phyloP scores from a whole-genome alignment of 2,113 vertebrate genomes.

The Colistium nudipinnis region DNA sequence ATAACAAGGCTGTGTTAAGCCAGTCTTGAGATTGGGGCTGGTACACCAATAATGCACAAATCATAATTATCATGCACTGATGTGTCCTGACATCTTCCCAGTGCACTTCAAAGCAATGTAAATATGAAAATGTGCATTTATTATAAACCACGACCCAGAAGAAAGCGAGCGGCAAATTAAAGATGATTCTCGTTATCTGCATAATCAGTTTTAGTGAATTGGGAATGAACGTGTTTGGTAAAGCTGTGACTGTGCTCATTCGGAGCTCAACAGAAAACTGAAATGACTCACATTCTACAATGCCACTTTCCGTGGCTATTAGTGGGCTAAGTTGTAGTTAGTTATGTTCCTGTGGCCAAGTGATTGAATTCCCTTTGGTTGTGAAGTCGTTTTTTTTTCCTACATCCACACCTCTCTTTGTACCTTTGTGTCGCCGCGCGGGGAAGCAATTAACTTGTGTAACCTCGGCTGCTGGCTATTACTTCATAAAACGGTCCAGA shows the following conservation, averaged over 20 bases:
- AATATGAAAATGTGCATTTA: neutral
- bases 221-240: neutral
- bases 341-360: slow-evolving; percentile 6
- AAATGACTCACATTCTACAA: neutral
- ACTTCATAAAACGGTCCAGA: slow-evolving; percentile 22
- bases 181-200: neutral
- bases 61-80: neutral
- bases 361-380: slow-evolving; percentile 55
- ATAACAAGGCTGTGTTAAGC: neutral
- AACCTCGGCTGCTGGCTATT: slow-evolving; percentile 18
- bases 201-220: neutral
- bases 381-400: slow-evolving; percentile 17
- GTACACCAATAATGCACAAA: neutral
- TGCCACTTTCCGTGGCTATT: neutral
- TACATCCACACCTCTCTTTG: slow-evolving; percentile 8
- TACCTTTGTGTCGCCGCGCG: slow-evolving; percentile 23
- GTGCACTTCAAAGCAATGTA: neutral
- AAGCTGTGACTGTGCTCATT: neutral
- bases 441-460: slow-evolving; percentile 32
- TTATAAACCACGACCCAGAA: neutral
- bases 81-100: neutral
- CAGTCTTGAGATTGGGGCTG: neutral
- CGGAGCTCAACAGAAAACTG: too few relatives aligned
- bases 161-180: slow-evolving; percentile 2
- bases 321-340: too few relatives aligned